Base-by-base conservation (phyloP, 2,797 vertebrate species). In the Lepus townsendii region DNA sequence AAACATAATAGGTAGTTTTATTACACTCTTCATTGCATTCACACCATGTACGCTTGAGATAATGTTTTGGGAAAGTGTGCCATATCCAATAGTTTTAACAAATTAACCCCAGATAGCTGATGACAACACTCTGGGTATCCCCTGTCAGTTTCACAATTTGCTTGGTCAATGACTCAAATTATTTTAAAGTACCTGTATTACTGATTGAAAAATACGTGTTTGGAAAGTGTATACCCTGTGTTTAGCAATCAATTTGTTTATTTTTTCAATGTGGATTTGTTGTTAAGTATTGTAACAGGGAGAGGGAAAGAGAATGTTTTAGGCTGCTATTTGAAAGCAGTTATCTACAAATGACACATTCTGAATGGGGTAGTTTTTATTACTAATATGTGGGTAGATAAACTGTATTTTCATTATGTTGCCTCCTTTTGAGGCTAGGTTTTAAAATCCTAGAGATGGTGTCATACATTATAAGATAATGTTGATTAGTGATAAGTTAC, bases 311-410 rank as follows among this genome's bases (percentile, higher is more conserved):
- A 22, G 11, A 82, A 42, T 66, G 32, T 35, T 84, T 77, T 30
- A 92, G 30, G 30, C 19, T 95, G 27, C 7, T 73, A n/a, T 90
- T 93, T 78, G 22, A 69, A 90, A 92, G 9, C 20, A 73, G 68
- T 95, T 90, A 26, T 96, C n/a, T 52, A 38, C 47, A 82, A 88
- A 85, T 71, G 14, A 42, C 14, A 50, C 30, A 20, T 93, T 93
- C 9, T 84, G 42, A n/a, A 13, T 32, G 17, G 10, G 20, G 1
- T 27, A 63, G 2, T 1, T 95, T 91, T 88, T 89, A 90, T 69
- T 93, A 22, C 9, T 85, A 82, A 62, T 88, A 76, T 92, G 52
- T 83, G 26, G 89, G 66, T 35, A 72, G 4, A 62, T 16, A 93
- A 77, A 77, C 77, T 57, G 35, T 78, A 30, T 80, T 68, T 73